Conservation (phyloP, 2,113 vertebrate genomes). For the Percopsis transmontana region DNA sequence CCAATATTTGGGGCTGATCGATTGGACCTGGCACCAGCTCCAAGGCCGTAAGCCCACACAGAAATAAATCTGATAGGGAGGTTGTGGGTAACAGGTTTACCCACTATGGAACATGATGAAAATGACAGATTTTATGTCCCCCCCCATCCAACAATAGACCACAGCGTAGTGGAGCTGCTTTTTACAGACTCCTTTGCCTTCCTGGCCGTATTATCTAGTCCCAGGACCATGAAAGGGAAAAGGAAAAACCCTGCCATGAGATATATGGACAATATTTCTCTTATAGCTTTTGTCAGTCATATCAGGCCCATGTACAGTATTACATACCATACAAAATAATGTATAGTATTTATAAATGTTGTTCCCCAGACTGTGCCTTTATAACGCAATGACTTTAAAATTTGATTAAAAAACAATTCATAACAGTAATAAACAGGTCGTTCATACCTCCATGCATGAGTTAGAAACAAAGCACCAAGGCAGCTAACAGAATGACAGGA, state of each 20-base stretch:
- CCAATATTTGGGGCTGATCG: conserved; percentile 65
- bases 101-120: conserved; percentile 64
- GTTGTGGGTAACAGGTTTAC: conserved; percentile 69
- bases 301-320: too few species aligned
- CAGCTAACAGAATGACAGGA: conserved; percentile 67
- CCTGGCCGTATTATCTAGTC: conserved; percentile 33
- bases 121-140: conserved; percentile 71
- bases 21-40: conserved; percentile 59
- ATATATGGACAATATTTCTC: too few species aligned
- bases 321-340: too few species aligned
- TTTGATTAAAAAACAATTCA: not conserved
- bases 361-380: too few species aligned
- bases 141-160: conserved; percentile 53
- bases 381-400: not conserved
- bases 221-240: not conserved
- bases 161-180: conserved; percentile 45
- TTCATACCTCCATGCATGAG: not conserved
- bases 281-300: too few species aligned
- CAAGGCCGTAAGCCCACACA: conserved; percentile 62
- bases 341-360: too few species aligned
- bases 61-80: conserved; percentile 70
- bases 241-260: conserved; percentile 1
- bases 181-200: conserved; percentile 34
- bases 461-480: not conserved
- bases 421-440: too few species aligned